Base-by-base conservation (phyloP, 2,113 vertebrate species). In the Prolemur simus region DNA sequence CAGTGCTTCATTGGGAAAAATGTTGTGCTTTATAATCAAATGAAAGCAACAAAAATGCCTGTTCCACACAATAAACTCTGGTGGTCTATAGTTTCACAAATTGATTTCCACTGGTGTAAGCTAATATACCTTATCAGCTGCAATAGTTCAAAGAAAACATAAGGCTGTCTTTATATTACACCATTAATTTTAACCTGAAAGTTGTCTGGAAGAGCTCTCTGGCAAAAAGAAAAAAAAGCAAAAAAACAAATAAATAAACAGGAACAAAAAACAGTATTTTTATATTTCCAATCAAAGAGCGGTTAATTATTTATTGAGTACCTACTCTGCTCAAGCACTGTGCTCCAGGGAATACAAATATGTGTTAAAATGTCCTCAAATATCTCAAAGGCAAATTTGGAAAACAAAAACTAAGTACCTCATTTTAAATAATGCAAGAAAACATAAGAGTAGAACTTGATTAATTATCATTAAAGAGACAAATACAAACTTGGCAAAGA, bases 41-140 rank as follows among this genome's bases (percentile, higher is more conserved):
- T 27, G 39, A 81, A 93, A 93, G 52, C 63, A 87, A 81, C 39
- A 80, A 89, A 89, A 89, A 89, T 27, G 1, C n/a, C 47, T 32
- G 78, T 74, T 87, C 49, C 63, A 83, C 47, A 63, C 58, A 89
- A 83, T 90, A 84, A 96, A 93, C 14, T 76, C 45, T 71, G 42
- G 66, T 83, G 91, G 73, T 54, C 66, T 95, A 47, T n/a, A 76
- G 27, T 81, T 87, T 54, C 29, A 63, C 27, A 84, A 87, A 96
- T n/a, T 84, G 56, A 91, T 94, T 85, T 92, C 86, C 80, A 87
- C 32, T 37, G 89, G 58, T 58, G 85, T 93, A n/a, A 94, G 52
- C 69, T 81, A 95, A 83, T 71, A 52, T 18, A 84, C 74, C 18
- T 78, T 80, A 93, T 93, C 71, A 60, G 42, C 37, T 87, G 5